Evolutionary conservation across 2,797 vertebrate genomes (phyloP), one percentile per base, ranked within the genome.

Genomic region (Pterois miles): DNA sequence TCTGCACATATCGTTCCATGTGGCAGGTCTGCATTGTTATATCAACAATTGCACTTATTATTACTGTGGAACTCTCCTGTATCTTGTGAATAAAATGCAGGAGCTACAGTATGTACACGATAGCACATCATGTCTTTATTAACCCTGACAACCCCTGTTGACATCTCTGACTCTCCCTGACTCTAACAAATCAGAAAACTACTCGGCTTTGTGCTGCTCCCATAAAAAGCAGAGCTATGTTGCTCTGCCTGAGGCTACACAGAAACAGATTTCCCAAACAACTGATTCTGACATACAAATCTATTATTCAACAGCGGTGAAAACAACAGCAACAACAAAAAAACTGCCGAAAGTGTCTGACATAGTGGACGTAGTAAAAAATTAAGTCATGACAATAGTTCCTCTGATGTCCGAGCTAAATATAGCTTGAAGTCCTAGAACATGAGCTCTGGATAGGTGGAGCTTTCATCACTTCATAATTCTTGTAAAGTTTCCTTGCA

Each of bases 391-490:
- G n/a, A 62, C 14, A 64, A 34, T 62, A 22, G 50, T 72, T 22
- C 27, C 13, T 18, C 54, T 52, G 11, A 57, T 64, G 68, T 22
- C 59, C 11, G 5, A 63, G 43, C 66, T 85, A 81, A 85, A 82
- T 76, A 80, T 75, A 87, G 29, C 46, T 53, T 31, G 43, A 62
- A 16, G 5, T 53, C 67, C 43, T 23, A 34, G 53, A 65, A 73
- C 22, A 50, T 54, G 33, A 80, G 58, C 50, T 82, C 43, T 33
- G 64, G 11, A 74, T 62, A 78, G 9, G 33, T 56, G 74, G 22
- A 43, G 52, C 60, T 82, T 71, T 86, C 65, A 82, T 82, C 65
- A 34, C 70, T 62, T 82, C 72, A 76, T 84, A 79, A 52, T 50
- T 50, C 69, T 18, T 76, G 65, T 80, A 64, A 50, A 72, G 31